phyloP scores from a whole-genome alignment of 2,113 vertebrate genomes.

The Ornithorhynchus anatinus region DNA sequence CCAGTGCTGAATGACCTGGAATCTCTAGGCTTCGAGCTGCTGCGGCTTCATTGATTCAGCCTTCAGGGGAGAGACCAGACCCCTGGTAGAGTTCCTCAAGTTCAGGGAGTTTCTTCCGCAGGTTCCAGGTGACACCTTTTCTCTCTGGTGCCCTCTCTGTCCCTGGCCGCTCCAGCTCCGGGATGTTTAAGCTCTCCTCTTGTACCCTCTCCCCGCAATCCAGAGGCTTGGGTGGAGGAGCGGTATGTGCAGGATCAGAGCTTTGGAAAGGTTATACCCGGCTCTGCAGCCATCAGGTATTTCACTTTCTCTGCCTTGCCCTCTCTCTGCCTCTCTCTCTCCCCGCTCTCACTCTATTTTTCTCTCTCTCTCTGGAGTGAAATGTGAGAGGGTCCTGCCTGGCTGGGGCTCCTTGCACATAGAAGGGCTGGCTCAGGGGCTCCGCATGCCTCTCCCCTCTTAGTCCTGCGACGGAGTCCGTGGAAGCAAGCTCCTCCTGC shows the following conservation, averaged over 20 bases:
- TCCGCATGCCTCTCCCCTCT: constrained; percentile 10
- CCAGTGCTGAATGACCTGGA: too few species aligned
- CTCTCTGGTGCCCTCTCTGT: constrained; percentile 1
- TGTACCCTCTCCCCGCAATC: constrained; percentile 7
- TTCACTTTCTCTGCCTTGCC: too few species aligned
- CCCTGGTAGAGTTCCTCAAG: too few species aligned
- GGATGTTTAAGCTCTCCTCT: too few species aligned
- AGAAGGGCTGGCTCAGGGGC: constrained; percentile 59
- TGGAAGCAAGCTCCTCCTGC: neutral
- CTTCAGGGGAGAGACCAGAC: too few species aligned
- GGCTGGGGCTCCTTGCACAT: constrained; percentile 59
- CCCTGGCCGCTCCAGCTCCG: constrained; percentile 9
- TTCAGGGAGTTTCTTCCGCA: too few species aligned
- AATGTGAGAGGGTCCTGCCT: constrained; percentile 60
- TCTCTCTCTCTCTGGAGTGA: constrained; percentile 41
- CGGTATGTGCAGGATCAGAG: constrained; percentile 69
- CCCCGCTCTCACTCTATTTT: too few species aligned
- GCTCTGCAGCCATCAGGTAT: too few species aligned
- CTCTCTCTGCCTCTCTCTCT: too few species aligned
- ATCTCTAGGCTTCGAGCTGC: too few species aligned
- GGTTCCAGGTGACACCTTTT: neutral
- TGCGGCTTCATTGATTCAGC: too few species aligned
- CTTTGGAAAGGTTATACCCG: constrained; percentile 64
- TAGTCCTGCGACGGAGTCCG: constrained; percentile 3
- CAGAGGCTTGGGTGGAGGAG: neutral